Conservation (phyloP, 2,113 vertebrate species). For the Okapia johnstoni region DNA sequence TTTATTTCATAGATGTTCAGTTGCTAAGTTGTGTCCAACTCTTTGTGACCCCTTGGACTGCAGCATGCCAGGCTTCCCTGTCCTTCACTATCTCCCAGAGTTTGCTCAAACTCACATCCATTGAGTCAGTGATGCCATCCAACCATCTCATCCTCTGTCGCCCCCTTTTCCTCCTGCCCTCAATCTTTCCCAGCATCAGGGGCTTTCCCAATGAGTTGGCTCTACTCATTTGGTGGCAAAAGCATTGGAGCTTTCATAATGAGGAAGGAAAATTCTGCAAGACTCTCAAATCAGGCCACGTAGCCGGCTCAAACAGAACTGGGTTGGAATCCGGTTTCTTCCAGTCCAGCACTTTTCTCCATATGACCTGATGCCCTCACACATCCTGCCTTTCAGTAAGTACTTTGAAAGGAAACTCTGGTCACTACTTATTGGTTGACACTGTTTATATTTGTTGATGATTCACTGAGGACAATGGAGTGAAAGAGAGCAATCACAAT, state of each 20-base stretch:
- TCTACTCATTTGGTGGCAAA: background rate
- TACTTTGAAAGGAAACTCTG: background rate
- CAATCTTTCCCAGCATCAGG: background rate
- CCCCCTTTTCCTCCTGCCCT: background rate
- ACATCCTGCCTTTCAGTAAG: background rate
- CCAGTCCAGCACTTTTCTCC: background rate
- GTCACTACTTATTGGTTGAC: background rate
- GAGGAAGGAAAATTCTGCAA: background rate
- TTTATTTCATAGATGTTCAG: background rate
- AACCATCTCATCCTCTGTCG: background rate
- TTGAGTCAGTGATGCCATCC: background rate
- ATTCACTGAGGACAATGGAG: background rate
- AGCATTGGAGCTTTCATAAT: background rate
- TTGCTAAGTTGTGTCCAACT: background rate
- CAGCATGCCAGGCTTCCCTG: background rate
- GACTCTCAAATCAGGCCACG: background rate
- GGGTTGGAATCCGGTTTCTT: background rate
- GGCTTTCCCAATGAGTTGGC: background rate
- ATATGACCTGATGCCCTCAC: rapidly evolving
- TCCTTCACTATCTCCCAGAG: background rate
- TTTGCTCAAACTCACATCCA: background rate
- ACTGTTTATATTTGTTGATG: background rate
- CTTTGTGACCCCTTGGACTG: background rate
- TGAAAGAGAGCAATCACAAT: background rate
- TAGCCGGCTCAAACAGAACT: background rate